Evolutionary conservation across 2,888 invertebrate species (phyloP).

Genomic region (Argyresthia albistria): DNA sequence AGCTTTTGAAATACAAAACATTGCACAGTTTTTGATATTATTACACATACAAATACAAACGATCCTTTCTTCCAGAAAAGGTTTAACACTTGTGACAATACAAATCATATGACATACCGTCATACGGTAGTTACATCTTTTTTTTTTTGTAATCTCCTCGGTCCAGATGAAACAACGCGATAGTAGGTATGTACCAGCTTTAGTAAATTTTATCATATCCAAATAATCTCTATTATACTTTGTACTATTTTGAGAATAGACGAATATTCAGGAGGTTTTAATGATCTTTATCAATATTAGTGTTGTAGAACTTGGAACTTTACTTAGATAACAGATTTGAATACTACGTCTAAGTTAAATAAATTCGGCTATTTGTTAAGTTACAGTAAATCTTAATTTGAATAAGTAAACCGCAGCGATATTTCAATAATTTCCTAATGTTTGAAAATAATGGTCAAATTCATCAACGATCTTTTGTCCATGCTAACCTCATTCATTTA

Average conservation of each 20-base stretch:
- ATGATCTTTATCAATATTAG: background rate
- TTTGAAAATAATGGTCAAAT: too few species aligned
- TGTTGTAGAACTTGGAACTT: background rate
- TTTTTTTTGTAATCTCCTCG: slow-evolving; percentile 25
- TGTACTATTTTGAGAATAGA: background rate
- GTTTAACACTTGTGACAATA: slow-evolving; percentile 44
- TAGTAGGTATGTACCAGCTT: slow-evolving; percentile 38
- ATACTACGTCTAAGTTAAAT: too few species aligned
- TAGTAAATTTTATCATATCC: slow-evolving; percentile 39
- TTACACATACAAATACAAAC: slow-evolving; percentile 14
- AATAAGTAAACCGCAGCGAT: too few species aligned
- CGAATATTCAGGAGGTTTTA: background rate
- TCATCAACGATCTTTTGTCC: background rate
- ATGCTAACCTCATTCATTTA: too few species aligned
- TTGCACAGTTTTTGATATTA: background rate
- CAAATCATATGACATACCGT: slow-evolving; percentile 54
- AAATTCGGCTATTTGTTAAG: too few species aligned
- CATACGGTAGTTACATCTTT: slow-evolving; percentile 7
- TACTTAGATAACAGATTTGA: too few species aligned
- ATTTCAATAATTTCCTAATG: too few species aligned
- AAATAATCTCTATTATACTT: background rate
- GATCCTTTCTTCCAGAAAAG: slow-evolving; percentile 43
- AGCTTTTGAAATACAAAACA: background rate
- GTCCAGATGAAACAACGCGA: slow-evolving; percentile 38
- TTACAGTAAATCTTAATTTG: too few species aligned